Percentiles rank a stretch among this genome's conserved stretches.
Evolutionary conservation across 92 coral and sea anemone genomes (phyloP).

Genomic region (Siderastrea radians): DNA sequence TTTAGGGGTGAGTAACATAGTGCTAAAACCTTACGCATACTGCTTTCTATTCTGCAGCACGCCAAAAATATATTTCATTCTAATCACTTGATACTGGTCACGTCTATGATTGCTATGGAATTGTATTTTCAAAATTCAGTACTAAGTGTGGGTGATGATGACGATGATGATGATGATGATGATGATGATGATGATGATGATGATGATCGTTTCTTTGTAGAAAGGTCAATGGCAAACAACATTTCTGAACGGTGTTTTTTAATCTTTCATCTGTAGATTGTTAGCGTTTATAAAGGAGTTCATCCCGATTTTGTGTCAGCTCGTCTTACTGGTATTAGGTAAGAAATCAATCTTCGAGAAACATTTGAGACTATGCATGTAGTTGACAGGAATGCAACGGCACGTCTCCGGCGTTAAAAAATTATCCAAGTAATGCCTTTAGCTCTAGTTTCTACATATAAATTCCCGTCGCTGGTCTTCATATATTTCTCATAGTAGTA

Average conservation of each 20-base stretch:
- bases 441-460: too few species aligned
- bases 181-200: too few species aligned
- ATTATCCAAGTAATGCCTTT: not conserved
- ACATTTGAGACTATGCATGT: too few species aligned
- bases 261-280: conserved; percentile 46
- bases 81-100: too few species aligned
- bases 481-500: too few species aligned
- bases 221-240: not conserved
- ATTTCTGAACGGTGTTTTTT: not conserved
- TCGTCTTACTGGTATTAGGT: conserved; percentile 79
- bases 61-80: not conserved
- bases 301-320: conserved; percentile 79
- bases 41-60: not conserved
- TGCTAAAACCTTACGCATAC: not conserved
- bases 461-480: too few species aligned
- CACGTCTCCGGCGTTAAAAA: not conserved
- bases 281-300: conserved; percentile 65
- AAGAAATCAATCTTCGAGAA: not conserved
- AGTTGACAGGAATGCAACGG: too few species aligned
- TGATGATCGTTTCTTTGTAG: too few species aligned
- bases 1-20: conserved; percentile 61
- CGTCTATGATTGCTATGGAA: too few species aligned
- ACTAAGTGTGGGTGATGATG: too few species aligned
- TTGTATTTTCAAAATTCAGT: too few species aligned
- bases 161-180: too few species aligned